Base-by-base conservation (phyloP, 2,113 vertebrate genomes). In the Mungos mungo region DNA sequence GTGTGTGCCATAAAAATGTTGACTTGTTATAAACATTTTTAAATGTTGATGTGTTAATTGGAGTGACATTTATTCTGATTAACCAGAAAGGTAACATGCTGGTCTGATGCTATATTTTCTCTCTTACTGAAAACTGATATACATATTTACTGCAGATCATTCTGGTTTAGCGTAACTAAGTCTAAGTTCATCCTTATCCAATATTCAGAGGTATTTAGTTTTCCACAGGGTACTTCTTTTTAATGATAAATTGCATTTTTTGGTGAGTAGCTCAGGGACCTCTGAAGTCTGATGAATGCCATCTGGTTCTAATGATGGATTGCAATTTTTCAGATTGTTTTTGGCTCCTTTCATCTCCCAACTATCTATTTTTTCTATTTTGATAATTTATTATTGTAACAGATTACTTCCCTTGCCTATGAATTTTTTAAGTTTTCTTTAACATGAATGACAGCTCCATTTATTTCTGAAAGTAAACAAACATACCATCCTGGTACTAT, bases 321-420 rank as follows among this genome's bases (percentile, higher is more conserved):
- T 96, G 69, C 52, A 93, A 1, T 38, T 98, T 98, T 94, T 80
- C 95, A 90, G 54, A 86, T 33, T 96, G 84, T 71, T 81, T 95
- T 52, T 95, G 88, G 47, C 19, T 38, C 19, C 74, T 87, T 93
- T 54, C 50, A 50, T 88, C 63, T 89, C 83, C 35, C 82, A 15
- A 54, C 47, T 33, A 4, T 38, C 21, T 45, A 12, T 77, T 90
- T 33, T 77, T 57, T 21, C n/a, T 35, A 69, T 65, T 83, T 90
- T 90, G 47, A 57, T 90, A 87, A 89, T 65, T 83, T 82, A 65
- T 45, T 86, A 18, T 66, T 71, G 7, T 63, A 68, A 47, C 18
- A 80, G 5, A 90, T 96, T 60, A 85, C 29, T 93, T 38, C 9
- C 9, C 80, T 74, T 90, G 33, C 33, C 74, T 93, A 3, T 79